Evolutionary conservation across 2,113 vertebrate genomes (phyloP), one percentile per base, ranked within the genome.

Genomic region (Callionymus lyra): DNA sequence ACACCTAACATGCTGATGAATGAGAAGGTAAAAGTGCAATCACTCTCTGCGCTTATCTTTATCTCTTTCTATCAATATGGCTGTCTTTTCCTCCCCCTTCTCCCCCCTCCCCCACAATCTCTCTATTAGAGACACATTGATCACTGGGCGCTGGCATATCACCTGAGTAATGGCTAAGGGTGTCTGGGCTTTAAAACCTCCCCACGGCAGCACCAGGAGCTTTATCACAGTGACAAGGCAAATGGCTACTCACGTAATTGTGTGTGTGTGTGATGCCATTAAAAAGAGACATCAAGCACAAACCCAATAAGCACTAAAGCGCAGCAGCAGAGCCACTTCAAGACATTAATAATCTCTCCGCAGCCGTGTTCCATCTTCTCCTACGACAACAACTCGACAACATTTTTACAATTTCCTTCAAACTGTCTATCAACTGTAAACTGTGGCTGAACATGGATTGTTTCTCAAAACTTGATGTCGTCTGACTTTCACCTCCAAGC

Each of bases 11-110:
- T 16, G 21, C 44, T 76, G 73, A 79, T 77, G 43, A 68, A 79
- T 59, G 68, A 45, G 62, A 66, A 65, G 74, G 67, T 66, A 80
- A 78, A 80, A 79, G 73, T 79, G 72, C 61, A 74, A 72, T 80
- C 63, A 52, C 60, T 79, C 71, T 68, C 47, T 39, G 13, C 47
- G 56, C 72, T 68, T 70, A 56, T 71, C 70, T 73, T 74, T 68
- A 53, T 66, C 53, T 56, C 50, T 77, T 65, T 50, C 65, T 58
- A 76, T 72, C 70, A 79, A 71, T 73, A 69, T 63, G 17, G 33
- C 46, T 63, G 52, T 55, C 54, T 65, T 62, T 34, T 27, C 33
- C 32, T 16, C 35, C 36, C 14, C 32, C 44, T 45, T 16, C 31
- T 38, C 17, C 6, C 16, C 36, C 12, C 14, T 39, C 46, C 41